Conservation (phyloP, 2,888 invertebrate genomes). For the Lathronympha strigana region DNA sequence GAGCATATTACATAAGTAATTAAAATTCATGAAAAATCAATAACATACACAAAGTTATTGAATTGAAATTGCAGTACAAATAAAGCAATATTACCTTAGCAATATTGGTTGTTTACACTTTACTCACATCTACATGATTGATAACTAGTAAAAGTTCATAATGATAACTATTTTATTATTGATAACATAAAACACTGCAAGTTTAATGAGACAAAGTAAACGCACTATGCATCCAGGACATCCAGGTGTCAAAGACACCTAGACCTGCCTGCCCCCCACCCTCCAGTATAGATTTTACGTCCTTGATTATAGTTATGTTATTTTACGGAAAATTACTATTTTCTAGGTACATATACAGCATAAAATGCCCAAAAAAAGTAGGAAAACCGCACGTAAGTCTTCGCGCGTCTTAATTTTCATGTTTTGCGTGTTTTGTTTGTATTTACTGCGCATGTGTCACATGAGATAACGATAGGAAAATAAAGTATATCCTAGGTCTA, state of each 20-base stretch:
- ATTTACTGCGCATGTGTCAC: constrained; percentile 18
- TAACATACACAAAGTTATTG: not conserved
- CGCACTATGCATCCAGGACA: constrained; percentile 1
- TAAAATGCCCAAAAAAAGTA: not conserved
- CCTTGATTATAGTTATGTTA: not conserved
- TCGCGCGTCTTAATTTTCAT: not conserved
- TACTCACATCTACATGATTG: not conserved
- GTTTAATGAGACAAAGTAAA: not conserved
- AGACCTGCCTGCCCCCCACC: not conserved
- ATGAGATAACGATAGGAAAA: not conserved
- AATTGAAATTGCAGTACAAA: not conserved
- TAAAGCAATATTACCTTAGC: not conserved
- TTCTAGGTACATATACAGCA: not conserved
- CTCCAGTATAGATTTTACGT: constrained; percentile 1
- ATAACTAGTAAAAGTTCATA: constrained; percentile 10
- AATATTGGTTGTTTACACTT: not conserved
- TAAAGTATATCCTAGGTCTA: not conserved
- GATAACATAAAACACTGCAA: no score
- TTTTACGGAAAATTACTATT: not conserved
- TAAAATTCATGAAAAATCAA: not conserved
- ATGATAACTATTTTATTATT: constrained; percentile 24
- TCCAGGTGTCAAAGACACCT: not conserved
- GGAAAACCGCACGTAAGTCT: not conserved
- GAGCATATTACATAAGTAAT: no score
- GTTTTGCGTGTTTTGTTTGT: constrained; percentile 20